Conservation (phyloP, 2,113 vertebrate species). For the Hipposideros armiger region DNA sequence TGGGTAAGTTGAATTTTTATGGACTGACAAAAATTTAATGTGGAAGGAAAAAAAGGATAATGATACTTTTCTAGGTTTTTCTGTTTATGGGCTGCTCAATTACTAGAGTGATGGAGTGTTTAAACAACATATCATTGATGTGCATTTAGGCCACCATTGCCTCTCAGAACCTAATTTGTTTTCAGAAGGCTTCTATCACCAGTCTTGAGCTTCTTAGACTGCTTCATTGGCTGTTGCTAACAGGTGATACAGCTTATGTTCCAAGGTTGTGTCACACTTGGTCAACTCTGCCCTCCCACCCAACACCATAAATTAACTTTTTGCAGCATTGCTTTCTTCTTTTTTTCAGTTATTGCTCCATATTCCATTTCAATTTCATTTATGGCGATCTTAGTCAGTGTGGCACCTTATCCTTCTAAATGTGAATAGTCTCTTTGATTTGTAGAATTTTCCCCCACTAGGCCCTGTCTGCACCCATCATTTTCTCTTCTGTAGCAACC, state of each 20-base stretch:
- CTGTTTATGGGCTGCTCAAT: neutral
- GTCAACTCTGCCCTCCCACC: neutral
- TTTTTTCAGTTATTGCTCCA: neutral
- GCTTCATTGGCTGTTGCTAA: neutral
- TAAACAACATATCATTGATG: neutral
- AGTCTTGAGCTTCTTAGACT: neutral
- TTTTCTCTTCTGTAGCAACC: neutral
- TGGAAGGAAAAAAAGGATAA: neutral
- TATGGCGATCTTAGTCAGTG: neutral
- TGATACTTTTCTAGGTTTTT: neutral
- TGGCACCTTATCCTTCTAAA: neutral
- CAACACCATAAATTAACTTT: neutral
- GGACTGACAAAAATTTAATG: neutral
- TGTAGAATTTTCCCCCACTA: neutral
- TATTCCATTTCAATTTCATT: neutral
- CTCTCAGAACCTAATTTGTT: neutral
- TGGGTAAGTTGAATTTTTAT: neutral
- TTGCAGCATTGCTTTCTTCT: neutral
- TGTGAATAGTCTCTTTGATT: neutral
- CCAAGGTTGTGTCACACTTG: neutral
- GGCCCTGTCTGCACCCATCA: neutral
- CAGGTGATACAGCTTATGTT: neutral
- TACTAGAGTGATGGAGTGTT: too few species aligned
- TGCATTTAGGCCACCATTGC: neutral
- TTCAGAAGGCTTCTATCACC: neutral